phyloP scores from a whole-genome alignment of 2,113 vertebrate genomes.

The Saiga tatarica region DNA sequence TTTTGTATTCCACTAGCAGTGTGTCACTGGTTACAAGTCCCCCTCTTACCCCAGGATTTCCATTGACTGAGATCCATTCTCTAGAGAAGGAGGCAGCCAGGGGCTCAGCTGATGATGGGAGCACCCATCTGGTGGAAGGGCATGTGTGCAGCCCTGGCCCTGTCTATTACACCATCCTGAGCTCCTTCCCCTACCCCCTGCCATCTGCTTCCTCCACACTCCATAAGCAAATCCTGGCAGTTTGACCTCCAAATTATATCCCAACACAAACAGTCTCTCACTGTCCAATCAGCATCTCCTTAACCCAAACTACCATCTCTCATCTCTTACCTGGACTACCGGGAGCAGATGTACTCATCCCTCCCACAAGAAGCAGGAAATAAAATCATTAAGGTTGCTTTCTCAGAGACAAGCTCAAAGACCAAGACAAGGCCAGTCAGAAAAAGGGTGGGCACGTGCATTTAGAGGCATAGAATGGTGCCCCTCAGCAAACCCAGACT shows the following conservation, averaged over 20 bases:
- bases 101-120: neutral
- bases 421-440: neutral
- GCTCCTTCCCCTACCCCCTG: neutral
- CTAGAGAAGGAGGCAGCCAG: neutral
- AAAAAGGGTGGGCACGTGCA: neutral
- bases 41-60: neutral
- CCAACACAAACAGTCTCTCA: neutral
- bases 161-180: neutral
- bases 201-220: neutral
- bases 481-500: neutral
- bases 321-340: neutral
- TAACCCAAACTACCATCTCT: neutral
- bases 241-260: neutral
- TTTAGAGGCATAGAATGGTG: neutral
- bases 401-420: neutral
- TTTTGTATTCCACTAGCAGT: neutral
- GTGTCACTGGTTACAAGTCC: neutral
- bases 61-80: neutral
- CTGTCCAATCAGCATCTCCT: neutral
- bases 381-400: neutral
- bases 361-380: neutral
- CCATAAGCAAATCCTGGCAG: neutral
- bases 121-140: neutral
- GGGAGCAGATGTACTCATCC: neutral
- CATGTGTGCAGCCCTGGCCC: neutral